Evolutionary conservation across 1,140 invertebrate genomes (phyloP).

Genomic region (Seison nebaliae): DNA sequence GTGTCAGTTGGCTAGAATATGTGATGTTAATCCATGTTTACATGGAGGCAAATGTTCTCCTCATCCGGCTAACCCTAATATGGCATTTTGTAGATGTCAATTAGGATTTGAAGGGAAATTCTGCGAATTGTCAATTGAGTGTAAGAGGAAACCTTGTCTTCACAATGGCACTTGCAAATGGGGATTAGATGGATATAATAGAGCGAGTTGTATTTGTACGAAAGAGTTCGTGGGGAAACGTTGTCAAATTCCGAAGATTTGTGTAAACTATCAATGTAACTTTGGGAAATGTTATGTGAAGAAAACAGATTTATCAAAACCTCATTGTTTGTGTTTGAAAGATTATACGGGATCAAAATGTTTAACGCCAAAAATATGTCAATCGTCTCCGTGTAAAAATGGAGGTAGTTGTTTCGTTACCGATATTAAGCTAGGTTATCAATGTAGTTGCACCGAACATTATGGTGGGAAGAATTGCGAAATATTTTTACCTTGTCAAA

Average conservation of each 20-base stretch:
- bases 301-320: no score
- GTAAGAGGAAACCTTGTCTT: slow-evolving; percentile 3
- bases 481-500: no score
- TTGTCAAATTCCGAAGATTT: no score
- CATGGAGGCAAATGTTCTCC: not conserved
- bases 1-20: slow-evolving; percentile 13
- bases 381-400: slow-evolving; percentile 46
- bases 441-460: no score
- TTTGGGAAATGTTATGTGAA: no score
- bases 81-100: slow-evolving; percentile 3
- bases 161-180: slow-evolving; percentile 4
- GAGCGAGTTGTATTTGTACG: no score
- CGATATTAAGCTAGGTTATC: no score
- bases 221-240: no score
- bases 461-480: no score
- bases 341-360: slow-evolving; percentile 7
- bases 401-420: slow-evolving; percentile 48
- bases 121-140: slow-evolving; percentile 9
- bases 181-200: no score
- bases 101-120: slow-evolving; percentile 2
- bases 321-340: slow-evolving; percentile 5
- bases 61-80: no score
- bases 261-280: no score
- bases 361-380: slow-evolving; percentile 40
- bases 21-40: slow-evolving; percentile 4